Percentiles rank a stretch among this genome's conserved stretches.
Conservation (phyloP, 2,113 vertebrate species). For the Nycticebus coucang region DNA sequence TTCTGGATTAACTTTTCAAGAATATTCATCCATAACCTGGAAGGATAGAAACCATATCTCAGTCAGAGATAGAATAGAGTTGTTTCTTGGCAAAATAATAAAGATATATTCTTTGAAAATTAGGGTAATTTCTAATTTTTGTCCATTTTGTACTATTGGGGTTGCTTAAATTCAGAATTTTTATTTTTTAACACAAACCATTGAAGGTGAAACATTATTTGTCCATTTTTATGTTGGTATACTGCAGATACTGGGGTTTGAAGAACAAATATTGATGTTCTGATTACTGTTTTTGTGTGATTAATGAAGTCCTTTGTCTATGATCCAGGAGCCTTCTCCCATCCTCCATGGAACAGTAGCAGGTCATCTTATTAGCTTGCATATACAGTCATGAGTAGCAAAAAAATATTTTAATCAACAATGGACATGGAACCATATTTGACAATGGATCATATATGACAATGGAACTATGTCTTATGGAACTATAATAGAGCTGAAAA, state of each 20-base stretch:
- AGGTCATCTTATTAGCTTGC: not conserved
- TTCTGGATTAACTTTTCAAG: not conserved
- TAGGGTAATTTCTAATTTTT: not conserved
- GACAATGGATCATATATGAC: not conserved
- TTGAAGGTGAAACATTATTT: not conserved
- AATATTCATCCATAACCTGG: not conserved
- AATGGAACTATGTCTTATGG: not conserved
- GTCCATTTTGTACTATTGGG: not conserved
- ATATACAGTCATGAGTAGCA: not conserved
- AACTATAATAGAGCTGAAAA: not conserved
- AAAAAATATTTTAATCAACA: not conserved
- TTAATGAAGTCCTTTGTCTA: not conserved
- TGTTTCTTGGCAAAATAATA: not conserved
- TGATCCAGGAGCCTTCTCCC: not conserved
- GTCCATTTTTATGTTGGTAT: not conserved
- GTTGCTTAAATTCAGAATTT: not conserved
- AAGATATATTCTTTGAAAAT: not conserved
- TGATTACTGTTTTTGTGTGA: not conserved
- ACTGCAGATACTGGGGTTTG: not conserved
- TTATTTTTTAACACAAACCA: not conserved
- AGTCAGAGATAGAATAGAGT: not conserved
- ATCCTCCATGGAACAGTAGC: not conserved
- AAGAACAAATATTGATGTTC: not conserved
- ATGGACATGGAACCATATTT: not conserved
- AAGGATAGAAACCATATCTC: not conserved